These are phyloP conservation scores for Schizopygopsis malacanthus DNA, from an alignment of 2,797 vertebrate species.

Conservation along the genomic window DNA sequence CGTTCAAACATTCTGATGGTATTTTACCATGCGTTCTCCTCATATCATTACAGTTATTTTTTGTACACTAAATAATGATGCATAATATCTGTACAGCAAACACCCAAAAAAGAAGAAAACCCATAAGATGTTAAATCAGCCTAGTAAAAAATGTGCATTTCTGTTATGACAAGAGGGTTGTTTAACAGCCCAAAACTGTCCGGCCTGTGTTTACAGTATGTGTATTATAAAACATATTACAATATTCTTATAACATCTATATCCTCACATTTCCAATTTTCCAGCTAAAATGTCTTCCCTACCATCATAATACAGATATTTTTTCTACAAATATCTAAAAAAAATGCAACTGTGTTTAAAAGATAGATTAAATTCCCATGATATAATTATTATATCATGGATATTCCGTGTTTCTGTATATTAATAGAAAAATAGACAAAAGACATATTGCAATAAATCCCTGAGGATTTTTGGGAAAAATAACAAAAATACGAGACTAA, in stretches of 20 bases:
- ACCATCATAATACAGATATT: background rate
- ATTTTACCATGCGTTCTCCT: slow-evolving; percentile 14
- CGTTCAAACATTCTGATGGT: slow-evolving; percentile 24
- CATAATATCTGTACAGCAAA: slow-evolving; percentile 2
- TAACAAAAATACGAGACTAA: background rate
- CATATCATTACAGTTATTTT: background rate
- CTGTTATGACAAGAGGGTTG: background rate
- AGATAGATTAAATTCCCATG: background rate
- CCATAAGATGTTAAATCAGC: background rate
- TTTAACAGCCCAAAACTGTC: slow-evolving; percentile 4
- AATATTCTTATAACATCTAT: slow-evolving; percentile 4
- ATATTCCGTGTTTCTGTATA: background rate
- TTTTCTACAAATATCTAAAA: slow-evolving; percentile 1
- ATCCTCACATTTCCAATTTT: background rate
- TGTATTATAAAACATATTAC: background rate
- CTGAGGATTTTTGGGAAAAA: background rate
- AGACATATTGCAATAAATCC: slow-evolving; percentile 26
- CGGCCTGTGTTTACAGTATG: background rate
- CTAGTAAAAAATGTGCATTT: slow-evolving; percentile 2
- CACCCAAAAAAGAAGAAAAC: background rate
- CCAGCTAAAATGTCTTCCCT: background rate
- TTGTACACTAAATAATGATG: background rate
- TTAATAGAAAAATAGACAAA: background rate
- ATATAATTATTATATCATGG: slow-evolving; percentile 28
- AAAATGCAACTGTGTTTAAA: background rate